Base-by-base conservation (phyloP, 2,888 invertebrate genomes). In the Drosophila recens region DNA sequence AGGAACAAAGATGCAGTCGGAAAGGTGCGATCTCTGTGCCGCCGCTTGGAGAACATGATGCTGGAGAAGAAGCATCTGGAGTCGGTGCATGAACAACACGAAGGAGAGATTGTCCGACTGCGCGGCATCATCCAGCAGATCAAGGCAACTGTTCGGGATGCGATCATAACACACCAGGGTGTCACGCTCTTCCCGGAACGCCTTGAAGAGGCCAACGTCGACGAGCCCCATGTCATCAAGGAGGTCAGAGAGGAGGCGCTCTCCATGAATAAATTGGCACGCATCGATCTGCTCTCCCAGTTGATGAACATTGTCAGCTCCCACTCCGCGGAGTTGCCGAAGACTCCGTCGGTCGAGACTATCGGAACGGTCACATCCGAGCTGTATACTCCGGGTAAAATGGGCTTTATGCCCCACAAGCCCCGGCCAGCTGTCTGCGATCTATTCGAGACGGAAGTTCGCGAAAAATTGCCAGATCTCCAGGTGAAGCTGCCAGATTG, bases 351-450 rank as follows among this genome's bases (percentile, higher is more conserved):
- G 0, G 65, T 83, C 40, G 89, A 90, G 17, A 88, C 93, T 1
- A 86, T 92, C 30, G 85, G 90, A 2, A 86, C 89, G 11, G 89
- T 89, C 0, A 79, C 81, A 2, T 82, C 90, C 0, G 93, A 93
- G 42, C 92, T 95, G 23, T 96, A 96, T 79, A 93, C 93, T 53
- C 94, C 94, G 74, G 96, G 96, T 11, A 95, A 95, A 90, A 93
- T 95, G 67, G 96, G 96, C 9, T 95, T 96, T 75, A 93, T 95
- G 71, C 95, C 95, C 0, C 94, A 94, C 82, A 90, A 73, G 42
- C 64, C 77, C 1, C 63, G 57, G 5, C 45, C 86, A 1, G 74
- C 91, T 8, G 87, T 91, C 0, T 87, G 91, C 17, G 90, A 92
- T n/a, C 79, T 91, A 3, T 90, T 90, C 38, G 82, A 90, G 63